Evolutionary conservation across 2,113 vertebrate genomes (phyloP), one percentile per base, ranked within the genome.

Genomic region (Sander lucioperca): DNA sequence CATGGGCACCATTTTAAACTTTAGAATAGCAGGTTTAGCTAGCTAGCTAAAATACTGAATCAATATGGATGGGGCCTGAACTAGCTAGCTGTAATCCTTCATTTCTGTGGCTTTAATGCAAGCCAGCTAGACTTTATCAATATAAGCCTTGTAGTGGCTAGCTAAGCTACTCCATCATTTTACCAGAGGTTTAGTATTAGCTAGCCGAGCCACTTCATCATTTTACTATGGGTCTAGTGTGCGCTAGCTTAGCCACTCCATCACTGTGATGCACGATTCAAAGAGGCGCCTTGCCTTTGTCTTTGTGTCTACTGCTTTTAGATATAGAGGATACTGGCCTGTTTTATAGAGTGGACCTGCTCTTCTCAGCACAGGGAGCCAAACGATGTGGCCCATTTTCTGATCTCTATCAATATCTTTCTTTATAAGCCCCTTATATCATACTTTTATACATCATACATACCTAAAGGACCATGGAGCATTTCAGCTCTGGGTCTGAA

Each of bases 261-360:
- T 91, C 90, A 85, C 57, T 50, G 51, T 83, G 90, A 88, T 83
- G 0, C 63, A 85, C 74, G 76, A 50, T 67, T 72, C 69, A 72
- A 8, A 54, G 64, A n/a, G 56, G 33, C 1, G 39, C 61, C 27
- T 72, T 68, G 47, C 25, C 66, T 83, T 72, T 63, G 73, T 82
- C 54, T 87, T 58, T 63, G 39, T 61, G 80, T 77, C 65, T 77
- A 1, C 69, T 18, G 77, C 59, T 64, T 64, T 73, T 39, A 73
- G 43, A 62, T 68, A 21, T 39, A 54, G 23, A 59, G 21, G n/a
- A 45, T 39, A 11, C 48, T 14, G 39, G 14, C 0, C 59, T 67
- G 30, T 53, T 16, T 65, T 50, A 13, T 14, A 21, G 21, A 50
- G 30, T n/a, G 19, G 21, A 39, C 19, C 21, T 23, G 30, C 25